phyloP scores from a whole-genome alignment of 2,113 vertebrate species.

The Catharus minimus region DNA sequence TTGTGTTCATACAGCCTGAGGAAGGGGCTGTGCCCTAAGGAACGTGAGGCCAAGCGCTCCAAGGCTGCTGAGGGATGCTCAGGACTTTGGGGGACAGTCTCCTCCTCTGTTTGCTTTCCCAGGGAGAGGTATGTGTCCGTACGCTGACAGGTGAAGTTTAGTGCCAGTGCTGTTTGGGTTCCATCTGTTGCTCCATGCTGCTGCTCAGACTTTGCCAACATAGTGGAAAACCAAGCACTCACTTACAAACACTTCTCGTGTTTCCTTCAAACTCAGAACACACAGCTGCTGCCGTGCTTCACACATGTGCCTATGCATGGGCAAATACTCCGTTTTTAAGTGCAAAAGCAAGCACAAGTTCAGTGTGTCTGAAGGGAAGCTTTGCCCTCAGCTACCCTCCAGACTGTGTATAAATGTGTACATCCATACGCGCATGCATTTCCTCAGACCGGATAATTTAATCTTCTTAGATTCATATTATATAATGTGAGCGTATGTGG shows the following conservation, averaged over 20 bases:
- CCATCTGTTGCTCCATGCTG: not conserved
- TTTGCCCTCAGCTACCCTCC: not conserved
- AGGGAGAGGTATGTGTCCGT: rapidly evolving
- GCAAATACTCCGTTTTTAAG: not conserved
- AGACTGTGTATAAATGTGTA: not conserved
- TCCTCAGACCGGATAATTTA: not conserved
- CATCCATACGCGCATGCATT: not conserved
- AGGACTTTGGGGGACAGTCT: not conserved
- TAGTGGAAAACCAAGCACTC: not conserved
- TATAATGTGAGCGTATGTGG: not conserved
- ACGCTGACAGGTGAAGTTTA: not conserved
- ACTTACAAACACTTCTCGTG: rapidly evolving
- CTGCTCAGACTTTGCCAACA: not conserved
- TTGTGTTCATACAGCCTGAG: rapidly evolving
- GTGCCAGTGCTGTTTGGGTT: not conserved
- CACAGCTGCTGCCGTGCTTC: not conserved
- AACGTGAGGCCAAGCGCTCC: no score
- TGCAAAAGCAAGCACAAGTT: not conserved
- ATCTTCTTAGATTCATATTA: slow-evolving; percentile 53
- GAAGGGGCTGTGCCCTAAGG: rapidly evolving
- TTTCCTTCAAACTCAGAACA: rapidly evolving
- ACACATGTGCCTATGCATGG: rapidly evolving
- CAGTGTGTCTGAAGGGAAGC: not conserved
- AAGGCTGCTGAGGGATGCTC: not conserved
- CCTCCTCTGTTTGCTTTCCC: not conserved